Conservation (phyloP, 2,888 invertebrate species). For the Megastigmus dorsalis region DNA sequence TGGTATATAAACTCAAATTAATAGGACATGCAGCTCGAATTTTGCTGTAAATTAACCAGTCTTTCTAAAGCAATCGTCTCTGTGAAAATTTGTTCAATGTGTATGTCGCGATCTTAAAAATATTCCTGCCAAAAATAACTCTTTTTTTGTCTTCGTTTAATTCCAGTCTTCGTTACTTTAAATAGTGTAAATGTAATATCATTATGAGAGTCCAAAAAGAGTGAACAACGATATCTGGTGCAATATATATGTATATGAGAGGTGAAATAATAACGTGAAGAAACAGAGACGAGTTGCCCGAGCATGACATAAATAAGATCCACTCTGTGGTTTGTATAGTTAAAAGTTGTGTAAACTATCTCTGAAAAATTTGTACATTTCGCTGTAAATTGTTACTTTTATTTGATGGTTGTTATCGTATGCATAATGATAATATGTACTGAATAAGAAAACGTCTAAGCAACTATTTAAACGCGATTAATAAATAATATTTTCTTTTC, state of each 20-base stretch:
- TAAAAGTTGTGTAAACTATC: conserved; percentile 56
- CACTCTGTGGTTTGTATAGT: conserved; percentile 49
- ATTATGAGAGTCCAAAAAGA: conserved; percentile 34
- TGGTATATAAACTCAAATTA: conserved; percentile 22
- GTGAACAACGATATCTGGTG: conserved; percentile 45
- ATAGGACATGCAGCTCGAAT: conserved; percentile 32
- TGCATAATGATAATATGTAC: conserved; percentile 63
- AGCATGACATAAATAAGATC: conserved; percentile 18
- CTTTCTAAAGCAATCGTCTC: conserved; percentile 43
- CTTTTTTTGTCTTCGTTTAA: conserved; percentile 34
- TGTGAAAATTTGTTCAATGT: conserved; percentile 11
- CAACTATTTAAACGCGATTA: conserved; percentile 67
- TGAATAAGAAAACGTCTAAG: conserved; percentile 62
- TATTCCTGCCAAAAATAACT: conserved; percentile 15
- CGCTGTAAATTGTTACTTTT: conserved; percentile 67
- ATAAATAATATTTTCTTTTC: conserved; percentile 66
- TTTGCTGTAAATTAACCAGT: conserved; percentile 38
- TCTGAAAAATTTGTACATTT: conserved; percentile 64
- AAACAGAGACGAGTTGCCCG: conserved; percentile 43
- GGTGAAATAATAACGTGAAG: conserved; percentile 12
- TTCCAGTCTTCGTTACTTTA: background rate
- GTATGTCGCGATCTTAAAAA: conserved; percentile 7
- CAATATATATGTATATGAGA: conserved; percentile 43
- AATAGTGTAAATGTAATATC: background rate
- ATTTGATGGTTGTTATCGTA: conserved; percentile 64